These are phyloP conservation scores for Zaprionus africanus DNA, from an alignment of 1,140 invertebrate genomes.

Conservation along the genomic window DNA sequence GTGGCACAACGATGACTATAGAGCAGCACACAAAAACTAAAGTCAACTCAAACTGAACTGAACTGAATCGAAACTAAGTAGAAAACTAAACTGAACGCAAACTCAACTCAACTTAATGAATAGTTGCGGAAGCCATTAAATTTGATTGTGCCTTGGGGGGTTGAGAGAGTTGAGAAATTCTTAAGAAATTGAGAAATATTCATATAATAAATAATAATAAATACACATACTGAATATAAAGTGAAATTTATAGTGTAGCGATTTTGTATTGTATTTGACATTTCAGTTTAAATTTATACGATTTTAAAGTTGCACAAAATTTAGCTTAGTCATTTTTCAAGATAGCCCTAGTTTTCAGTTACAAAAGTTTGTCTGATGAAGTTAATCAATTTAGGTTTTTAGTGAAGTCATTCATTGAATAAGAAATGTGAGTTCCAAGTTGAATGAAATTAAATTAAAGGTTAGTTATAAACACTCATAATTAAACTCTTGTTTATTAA, in stretches of 20 bases:
- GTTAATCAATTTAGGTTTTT: too few species aligned
- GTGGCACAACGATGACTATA: too few species aligned
- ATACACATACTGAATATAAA: background rate
- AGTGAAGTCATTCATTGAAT: too few species aligned
- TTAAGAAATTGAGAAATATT: background rate
- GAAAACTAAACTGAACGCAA: background rate
- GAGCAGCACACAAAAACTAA: slow-evolving; percentile 4
- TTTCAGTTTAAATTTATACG: background rate
- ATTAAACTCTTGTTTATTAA: too few species aligned
- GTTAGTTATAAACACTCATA: too few species aligned
- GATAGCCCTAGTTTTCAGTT: too few species aligned
- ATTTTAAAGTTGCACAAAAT: background rate
- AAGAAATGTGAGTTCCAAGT: too few species aligned
- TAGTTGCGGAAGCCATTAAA: background rate
- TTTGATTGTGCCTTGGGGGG: background rate
- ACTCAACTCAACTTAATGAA: background rate
- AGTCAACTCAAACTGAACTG: background rate
- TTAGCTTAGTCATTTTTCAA: background rate
- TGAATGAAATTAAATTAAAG: too few species aligned
- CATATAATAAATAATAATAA: background rate
- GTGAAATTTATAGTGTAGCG: background rate
- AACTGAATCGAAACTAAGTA: background rate
- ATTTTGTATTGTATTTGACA: background rate
- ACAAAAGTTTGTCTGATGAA: too few species aligned
- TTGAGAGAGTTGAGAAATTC: background rate